Evolutionary conservation across 2,888 invertebrate genomes (phyloP).

Genomic region (Sabellastarte sp.): DNA sequence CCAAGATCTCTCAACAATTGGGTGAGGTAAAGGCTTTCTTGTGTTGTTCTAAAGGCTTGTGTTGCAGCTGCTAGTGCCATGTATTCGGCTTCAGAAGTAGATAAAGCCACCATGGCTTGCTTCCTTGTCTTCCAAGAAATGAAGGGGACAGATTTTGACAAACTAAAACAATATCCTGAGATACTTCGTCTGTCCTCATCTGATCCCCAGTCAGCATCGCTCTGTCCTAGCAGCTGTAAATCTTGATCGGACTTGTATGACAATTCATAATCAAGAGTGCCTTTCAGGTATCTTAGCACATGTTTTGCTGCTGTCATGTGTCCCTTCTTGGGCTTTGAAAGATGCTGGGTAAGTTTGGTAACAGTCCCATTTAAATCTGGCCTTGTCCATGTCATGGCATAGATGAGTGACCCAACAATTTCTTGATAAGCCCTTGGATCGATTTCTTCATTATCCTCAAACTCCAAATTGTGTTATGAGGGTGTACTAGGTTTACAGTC

Average conservation of each 20-base stretch:
- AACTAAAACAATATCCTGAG: slow-evolving; percentile 14
- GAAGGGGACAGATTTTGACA: slow-evolving; percentile 7
- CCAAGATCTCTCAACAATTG: neutral
- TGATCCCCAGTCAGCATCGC: slow-evolving; percentile 8
- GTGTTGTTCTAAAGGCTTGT: too few species aligned
- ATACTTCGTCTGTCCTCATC: slow-evolving; percentile 15
- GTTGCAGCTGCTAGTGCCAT: slow-evolving; percentile 12
- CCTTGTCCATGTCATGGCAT: slow-evolving; percentile 16
- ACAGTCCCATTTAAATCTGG: slow-evolving; percentile 16
- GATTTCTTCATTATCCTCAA: neutral
- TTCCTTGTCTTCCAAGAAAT: slow-evolving; percentile 22
- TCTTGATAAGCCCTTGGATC: neutral
- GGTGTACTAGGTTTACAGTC: slow-evolving; percentile 1
- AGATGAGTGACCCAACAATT: slow-evolving; percentile 14
- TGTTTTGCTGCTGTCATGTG: slow-evolving; percentile 4
- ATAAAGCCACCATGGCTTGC: slow-evolving; percentile 16
- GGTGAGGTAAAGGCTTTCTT: slow-evolving; percentile 17
- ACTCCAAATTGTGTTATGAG: slow-evolving; percentile 1
- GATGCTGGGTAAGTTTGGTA: slow-evolving; percentile 18
- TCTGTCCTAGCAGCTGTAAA: neutral
- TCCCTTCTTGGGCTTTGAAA: slow-evolving; percentile 8
- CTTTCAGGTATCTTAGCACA: slow-evolving; percentile 6
- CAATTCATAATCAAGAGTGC: slow-evolving; percentile 3
- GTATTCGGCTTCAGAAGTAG: slow-evolving; percentile 25
- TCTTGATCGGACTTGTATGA: neutral